phyloP scores from a whole-genome alignment of 2,113 vertebrate genomes.

The Polypterus bichir region DNA sequence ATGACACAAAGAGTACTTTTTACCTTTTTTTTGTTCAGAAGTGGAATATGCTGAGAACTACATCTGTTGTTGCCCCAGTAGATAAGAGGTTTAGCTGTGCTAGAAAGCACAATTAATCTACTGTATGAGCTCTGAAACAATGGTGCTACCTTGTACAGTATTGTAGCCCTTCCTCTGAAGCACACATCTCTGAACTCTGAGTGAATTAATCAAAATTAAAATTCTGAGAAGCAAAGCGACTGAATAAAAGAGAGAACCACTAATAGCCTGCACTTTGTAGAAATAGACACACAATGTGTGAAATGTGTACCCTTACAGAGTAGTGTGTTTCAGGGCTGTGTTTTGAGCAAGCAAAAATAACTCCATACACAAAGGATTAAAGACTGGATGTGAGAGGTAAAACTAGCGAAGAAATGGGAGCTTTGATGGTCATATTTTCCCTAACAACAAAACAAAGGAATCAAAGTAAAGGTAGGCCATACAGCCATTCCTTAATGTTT shows the following conservation, averaged over 20 bases:
- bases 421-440: conserved; percentile 46
- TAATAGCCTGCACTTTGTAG: conserved; percentile 5
- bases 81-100: background rate
- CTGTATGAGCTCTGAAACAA: background rate
- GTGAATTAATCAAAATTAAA: conserved; percentile 26
- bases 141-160: background rate
- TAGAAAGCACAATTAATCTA: conserved; percentile 7
- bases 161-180: conserved; percentile 13
- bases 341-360: background rate
- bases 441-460: conserved; percentile 39
- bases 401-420: conserved; percentile 28
- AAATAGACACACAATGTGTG: conserved; percentile 11
- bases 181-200: conserved; percentile 15
- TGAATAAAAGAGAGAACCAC: conserved; percentile 16
- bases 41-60: background rate
- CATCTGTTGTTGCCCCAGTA: background rate
- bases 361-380: background rate
- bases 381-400: conserved; percentile 3
- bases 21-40: background rate
- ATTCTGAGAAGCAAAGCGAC: conserved; percentile 22
- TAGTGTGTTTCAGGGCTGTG: background rate
- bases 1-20: background rate
- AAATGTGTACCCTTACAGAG: conserved; percentile 1
- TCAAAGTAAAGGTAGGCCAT: conserved; percentile 39
- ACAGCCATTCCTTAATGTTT: background rate